Evolutionary conservation across 2,113 vertebrate species (phyloP), one percentile per base, ranked within the genome.

Genomic region (Pluvianellus socialis): DNA sequence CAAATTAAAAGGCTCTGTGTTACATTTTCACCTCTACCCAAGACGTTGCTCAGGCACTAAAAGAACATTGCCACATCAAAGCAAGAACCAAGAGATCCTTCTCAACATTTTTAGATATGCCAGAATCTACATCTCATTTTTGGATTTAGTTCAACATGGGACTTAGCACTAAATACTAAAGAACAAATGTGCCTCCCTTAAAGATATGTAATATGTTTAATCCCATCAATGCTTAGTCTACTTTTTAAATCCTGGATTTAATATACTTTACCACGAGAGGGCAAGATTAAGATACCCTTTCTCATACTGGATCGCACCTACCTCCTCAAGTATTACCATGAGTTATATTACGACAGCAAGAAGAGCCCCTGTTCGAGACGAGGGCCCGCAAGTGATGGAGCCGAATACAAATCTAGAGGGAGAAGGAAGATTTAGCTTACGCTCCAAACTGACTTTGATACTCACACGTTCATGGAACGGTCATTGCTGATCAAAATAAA

Each of bases 151-250:
- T 97, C 87, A 91, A 90, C 86, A 77, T 2, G 38, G 83, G 87
- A 92, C 79, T 97, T 97, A 94, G 67, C 75, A 55, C 87, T 95
- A 88, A 97, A 95, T 84, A 88, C 42, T 72, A 38, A 95, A 93
- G 89, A 97, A 91, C 95, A 92, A 82, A 86, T 85, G 71, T 88
- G 81, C 83, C 93, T 96, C 91, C 89, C 79, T 71, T 95, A 96
- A 96, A 94, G 81, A 95, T 93, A 92, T 95, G 91, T 94, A 97
- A 93, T 94, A 80, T 61, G 74, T 86, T 96, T 96, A 97, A 97
- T 96, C 91, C 95, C 87, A 91, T 97, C 97, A 97, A 47, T 95
- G 91, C 95, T 92, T 95, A 95, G 93, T 96, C 92, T 95, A 89
- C 77, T 96, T 94, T 90, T 94, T 49, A 85, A 95, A 94, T 92